Conservation (phyloP, 2,113 vertebrate species). For the Cisticola juncidis region DNA sequence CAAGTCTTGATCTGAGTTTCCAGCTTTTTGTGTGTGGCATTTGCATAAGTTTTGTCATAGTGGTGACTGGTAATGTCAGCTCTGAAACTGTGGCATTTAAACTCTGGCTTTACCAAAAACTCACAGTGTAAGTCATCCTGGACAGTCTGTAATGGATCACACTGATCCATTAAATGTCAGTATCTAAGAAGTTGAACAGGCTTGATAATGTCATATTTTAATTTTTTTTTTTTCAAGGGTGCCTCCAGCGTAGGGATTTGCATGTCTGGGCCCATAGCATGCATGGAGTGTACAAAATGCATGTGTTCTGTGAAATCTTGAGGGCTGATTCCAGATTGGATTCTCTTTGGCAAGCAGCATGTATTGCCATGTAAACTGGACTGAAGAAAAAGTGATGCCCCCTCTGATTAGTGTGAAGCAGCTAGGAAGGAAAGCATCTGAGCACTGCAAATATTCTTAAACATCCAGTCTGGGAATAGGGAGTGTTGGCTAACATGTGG, state of each 20-base stretch:
- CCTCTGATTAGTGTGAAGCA: not conserved
- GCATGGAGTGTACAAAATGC: not conserved
- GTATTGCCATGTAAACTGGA: constrained; percentile 19
- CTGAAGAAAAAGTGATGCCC: not conserved
- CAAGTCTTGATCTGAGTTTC: not conserved
- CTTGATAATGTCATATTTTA: not conserved
- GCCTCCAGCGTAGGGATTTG: not conserved
- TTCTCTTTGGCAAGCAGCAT: constrained; percentile 46
- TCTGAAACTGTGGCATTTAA: not conserved
- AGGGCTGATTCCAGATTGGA: not conserved
- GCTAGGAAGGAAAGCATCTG: not conserved
- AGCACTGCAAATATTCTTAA: not conserved
- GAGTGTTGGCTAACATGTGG: not conserved
- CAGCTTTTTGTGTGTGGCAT: not conserved
- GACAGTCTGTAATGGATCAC: not conserved
- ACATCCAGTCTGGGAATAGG: not conserved
- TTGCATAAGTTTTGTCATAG: not conserved
- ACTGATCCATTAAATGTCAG: not conserved
- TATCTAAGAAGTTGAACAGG: not conserved
- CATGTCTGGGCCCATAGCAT: not conserved
- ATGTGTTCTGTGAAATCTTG: not conserved
- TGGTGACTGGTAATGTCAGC: not conserved
- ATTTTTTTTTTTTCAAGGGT: fast-evolving
- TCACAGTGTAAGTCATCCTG: not conserved
- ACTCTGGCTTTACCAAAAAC: not conserved